Base-by-base conservation (phyloP, 2,797 vertebrate genomes). In the Heteromormyrus szaboi region DNA sequence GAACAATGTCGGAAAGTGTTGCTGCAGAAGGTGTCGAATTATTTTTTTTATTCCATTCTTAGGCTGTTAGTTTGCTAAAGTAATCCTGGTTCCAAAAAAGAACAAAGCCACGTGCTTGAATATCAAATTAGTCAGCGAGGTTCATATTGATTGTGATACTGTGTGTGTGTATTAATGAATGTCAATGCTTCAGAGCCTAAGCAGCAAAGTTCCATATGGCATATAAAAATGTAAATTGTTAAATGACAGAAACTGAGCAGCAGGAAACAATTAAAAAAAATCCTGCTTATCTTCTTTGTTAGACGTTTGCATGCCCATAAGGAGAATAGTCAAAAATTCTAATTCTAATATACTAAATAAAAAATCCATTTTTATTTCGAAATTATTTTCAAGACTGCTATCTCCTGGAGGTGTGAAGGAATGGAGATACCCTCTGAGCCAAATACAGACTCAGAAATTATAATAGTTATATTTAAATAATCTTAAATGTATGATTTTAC, bases 1-100 rank as follows among this genome's bases (percentile, higher is more conserved):
- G 59, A 89, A 89, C 88, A 88, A 87, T 62, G 68, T 68, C 46
- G 88, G 81, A 88, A 88, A 53, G 84, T 44, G 41, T 84, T 53
- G 44, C 37, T 62, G 50, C 72, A 53, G 72, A 44, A 79, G 72
- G 37, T 79, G 72, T 79, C 5, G 2, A 44, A 44, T 72, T 76
- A 76, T 54, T 68, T 79, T 72, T 44, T 79, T 44, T 44, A 44
- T 48, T 44, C 19, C 22, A 86, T 17, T 17, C 51, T 56, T 17
- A 54, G 14, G 33, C 22, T 33, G 50, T 37, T 54, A 37, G 2
- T 29, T 54, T 86, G 22, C 50, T 51, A 14, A 86, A 37, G 48
- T 37, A 37, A 19, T 51, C 51, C 51, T 86, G 51, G 33, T 56
- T 51, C 51, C 22, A 29, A 37, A 86, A 86, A n/a, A 12, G 53